Evolutionary conservation across 2,888 invertebrate species (phyloP), one percentile per base, ranked within the genome.

Genomic region (Acleris holmiana): DNA sequence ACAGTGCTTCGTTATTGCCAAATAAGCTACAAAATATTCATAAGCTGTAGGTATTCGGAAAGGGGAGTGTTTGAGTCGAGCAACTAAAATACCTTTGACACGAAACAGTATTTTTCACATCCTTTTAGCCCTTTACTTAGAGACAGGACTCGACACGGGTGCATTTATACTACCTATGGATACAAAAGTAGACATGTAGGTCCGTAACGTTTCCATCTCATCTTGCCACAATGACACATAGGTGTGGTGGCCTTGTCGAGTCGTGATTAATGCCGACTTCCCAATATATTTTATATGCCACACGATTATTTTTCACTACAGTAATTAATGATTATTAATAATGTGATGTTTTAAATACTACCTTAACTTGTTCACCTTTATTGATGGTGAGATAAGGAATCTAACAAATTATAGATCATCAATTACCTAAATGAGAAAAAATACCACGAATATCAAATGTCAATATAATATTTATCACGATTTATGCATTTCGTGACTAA

Each of bases 281-380:
- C 60, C 65, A 65, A 65, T 65, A 60, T 18, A 49, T 59, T 59
- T 40, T 60, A 55, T 60, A 65, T 65, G 49, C 59, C 65, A 57
- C 47, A 60, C 59, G 64, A 64, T 44, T 65, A 54, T 53, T 55
- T 60, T 65, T 60, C 29, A 55, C 44, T 60, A 54, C 55, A 60
- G 59, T 65, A 59, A 65, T 65, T 59, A 65, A 65, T 65, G 60
- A 60, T 60, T 55, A 49, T 65, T 49, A 65, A 56, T 57, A 60
- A 65, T 35, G 50, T 17, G 59, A 59, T 49, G 54, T 54, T 65
- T 60, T 49, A 54, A 60, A 60, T 65, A 50, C 46, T 56, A 46
- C 44, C n/a, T 54, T 53, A 46, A 61, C 35, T 29, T 64, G 64
- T 48, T 64, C 58, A 64, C 58, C 64, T 64, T 58, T 64, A 54